These are phyloP conservation scores for Trissolcus brochymenae DNA, from an alignment of 2,888 invertebrate species.

Conservation along the genomic window DNA sequence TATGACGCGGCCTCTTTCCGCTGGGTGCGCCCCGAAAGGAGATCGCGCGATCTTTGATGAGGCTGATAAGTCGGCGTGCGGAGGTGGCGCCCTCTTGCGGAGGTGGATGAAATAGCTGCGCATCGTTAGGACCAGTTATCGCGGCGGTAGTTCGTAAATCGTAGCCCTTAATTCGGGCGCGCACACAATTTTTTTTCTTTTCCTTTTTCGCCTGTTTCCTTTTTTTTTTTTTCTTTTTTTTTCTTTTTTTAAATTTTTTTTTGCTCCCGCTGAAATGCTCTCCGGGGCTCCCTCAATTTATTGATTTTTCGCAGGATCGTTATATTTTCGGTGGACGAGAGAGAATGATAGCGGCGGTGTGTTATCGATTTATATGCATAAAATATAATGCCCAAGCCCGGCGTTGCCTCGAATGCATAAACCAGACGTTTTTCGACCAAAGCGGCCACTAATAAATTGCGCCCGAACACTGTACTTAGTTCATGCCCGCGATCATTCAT, in stretches of 20 bases:
- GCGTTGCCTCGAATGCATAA: conserved; percentile 47
- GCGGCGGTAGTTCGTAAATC: conserved; percentile 56
- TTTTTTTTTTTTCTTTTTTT: background rate
- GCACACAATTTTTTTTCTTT: conserved; percentile 4
- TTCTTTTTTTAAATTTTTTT: conserved; percentile 2
- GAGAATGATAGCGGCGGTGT: background rate
- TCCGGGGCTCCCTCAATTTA: conserved; percentile 27
- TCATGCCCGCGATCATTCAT: conserved; percentile 36
- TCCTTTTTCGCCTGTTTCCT: background rate
- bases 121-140: conserved; percentile 64
- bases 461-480: conserved; percentile 50
- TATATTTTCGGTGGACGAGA: conserved; percentile 28
- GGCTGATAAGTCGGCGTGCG: conserved; percentile 14
- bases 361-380: conserved; percentile 50
- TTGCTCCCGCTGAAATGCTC: conserved; percentile 13
- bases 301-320: conserved; percentile 41
- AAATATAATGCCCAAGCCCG: conserved; percentile 16
- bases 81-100: conserved; percentile 40
- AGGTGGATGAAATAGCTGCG: conserved; percentile 64
- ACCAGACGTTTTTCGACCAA: conserved; percentile 34
- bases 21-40: conserved; percentile 28
- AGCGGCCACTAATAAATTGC: conserved; percentile 43
- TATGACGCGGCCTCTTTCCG: conserved; percentile 58
- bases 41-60: conserved; percentile 1
- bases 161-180: conserved; percentile 49